A percentile compares a stretch with the other conserved stretches of the same genome.
Conservation (phyloP, 2,113 vertebrate genomes). For the Perccottus glenii region DNA sequence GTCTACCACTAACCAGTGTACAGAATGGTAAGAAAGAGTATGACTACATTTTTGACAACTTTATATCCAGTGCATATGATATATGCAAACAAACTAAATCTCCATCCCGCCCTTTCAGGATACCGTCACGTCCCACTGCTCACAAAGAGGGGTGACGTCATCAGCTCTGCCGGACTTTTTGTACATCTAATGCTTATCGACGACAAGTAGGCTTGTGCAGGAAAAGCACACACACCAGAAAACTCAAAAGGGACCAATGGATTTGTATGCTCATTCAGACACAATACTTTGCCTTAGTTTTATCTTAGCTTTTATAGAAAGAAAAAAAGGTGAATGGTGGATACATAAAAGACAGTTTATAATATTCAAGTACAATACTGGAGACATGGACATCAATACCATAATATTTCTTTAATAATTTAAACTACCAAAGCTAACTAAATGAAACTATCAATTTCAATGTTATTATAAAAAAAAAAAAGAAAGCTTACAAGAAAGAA, state of each 20-base stretch:
- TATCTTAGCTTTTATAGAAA: too few relatives aligned
- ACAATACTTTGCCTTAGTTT: too few relatives aligned
- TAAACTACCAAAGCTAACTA: too few relatives aligned
- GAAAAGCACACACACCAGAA: background rate
- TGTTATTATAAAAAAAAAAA: background rate
- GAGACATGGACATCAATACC: too few relatives aligned
- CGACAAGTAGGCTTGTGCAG: slow-evolving; percentile 18
- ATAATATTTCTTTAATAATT: too few relatives aligned
- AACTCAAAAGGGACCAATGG: background rate
- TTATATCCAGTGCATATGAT: background rate
- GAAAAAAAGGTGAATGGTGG: too few relatives aligned
- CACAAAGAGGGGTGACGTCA: slow-evolving; percentile 84
- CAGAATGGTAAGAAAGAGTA: slow-evolving; percentile 83
- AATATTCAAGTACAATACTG: too few relatives aligned
- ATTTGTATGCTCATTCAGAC: too few relatives aligned
- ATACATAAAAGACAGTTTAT: too few relatives aligned
- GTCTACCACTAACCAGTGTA: slow-evolving; percentile 86
- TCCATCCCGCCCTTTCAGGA: slow-evolving; percentile 74
- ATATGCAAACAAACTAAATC: slow-evolving; percentile 21
- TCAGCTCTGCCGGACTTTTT: slow-evolving; percentile 89
- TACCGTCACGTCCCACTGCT: slow-evolving; percentile 93
- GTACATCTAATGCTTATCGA: slow-evolving; percentile 84
- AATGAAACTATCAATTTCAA: background rate
- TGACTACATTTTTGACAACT: background rate
- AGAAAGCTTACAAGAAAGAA: too few relatives aligned